These are phyloP conservation scores for Eurosta solidaginis DNA, from an alignment of 1,140 invertebrate genomes.

Conservation along the genomic window DNA sequence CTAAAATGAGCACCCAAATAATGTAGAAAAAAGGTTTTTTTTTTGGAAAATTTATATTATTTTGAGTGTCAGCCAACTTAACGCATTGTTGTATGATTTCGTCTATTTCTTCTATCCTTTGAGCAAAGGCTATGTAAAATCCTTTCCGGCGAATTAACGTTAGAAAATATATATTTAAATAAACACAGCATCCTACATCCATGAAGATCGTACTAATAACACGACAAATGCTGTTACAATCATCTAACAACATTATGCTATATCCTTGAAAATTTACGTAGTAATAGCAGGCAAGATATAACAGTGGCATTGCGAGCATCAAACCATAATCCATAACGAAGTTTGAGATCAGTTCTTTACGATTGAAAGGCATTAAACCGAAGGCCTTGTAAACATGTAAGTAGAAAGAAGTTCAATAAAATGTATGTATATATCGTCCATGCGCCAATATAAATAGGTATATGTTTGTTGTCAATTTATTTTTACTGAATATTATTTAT, in stretches of 20 bases:
- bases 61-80: conserved; percentile 42
- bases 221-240: conserved; percentile 48
- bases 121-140: conserved; percentile 50
- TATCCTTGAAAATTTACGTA: conserved; percentile 39
- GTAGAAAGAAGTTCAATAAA: too few species aligned
- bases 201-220: conserved; percentile 48
- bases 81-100: conserved; percentile 42
- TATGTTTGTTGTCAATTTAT: too few species aligned
- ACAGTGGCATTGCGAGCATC: conserved; percentile 46
- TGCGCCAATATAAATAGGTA: too few species aligned
- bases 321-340: conserved; percentile 46
- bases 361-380: conserved; percentile 50
- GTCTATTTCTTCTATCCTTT: conserved; percentile 47
- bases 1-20: conserved; percentile 48
- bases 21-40: conserved; percentile 40
- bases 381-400: too few species aligned
- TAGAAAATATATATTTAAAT: conserved; percentile 44
- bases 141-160: conserved; percentile 49
- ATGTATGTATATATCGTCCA: too few species aligned
- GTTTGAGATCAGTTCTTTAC: conserved; percentile 37
- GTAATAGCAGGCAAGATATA: conserved; percentile 48
- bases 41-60: conserved; percentile 30
- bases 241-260: conserved; percentile 34
- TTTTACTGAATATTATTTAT: too few species aligned
- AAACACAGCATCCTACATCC: conserved; percentile 50